These are phyloP conservation scores for Limnothrissa miodon DNA, from an alignment of 2,113 vertebrate genomes.

Conservation along the genomic window DNA sequence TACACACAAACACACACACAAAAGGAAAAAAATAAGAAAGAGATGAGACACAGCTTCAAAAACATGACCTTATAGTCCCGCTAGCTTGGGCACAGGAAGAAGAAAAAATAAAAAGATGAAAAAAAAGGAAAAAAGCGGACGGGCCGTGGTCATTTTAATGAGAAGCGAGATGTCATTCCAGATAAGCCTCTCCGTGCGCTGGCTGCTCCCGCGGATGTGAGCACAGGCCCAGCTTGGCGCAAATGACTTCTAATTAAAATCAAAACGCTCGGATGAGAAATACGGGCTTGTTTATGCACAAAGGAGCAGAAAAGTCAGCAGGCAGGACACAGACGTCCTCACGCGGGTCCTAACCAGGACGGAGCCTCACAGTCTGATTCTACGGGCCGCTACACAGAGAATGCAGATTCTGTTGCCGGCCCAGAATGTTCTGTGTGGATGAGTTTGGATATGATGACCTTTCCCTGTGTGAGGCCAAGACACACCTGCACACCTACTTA, in stretches of 20 bases:
- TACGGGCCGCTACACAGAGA: not conserved
- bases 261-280: not conserved
- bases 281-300: not conserved
- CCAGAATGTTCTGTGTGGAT: not conserved
- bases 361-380: not conserved
- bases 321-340: not conserved
- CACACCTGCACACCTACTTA: not conserved
- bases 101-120: no score
- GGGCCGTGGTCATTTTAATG: not conserved
- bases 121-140: not conserved
- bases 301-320: not conserved
- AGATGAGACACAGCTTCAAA: constrained; percentile 1
- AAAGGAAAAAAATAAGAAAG: not conserved
- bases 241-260: constrained; percentile 7
- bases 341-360: not conserved
- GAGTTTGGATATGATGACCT: not conserved
- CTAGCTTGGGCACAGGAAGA: not conserved
- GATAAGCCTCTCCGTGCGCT: not conserved
- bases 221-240: not conserved
- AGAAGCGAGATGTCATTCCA: constrained; percentile 12
- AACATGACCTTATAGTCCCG: not conserved
- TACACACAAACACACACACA: no score
- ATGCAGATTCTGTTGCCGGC: not conserved
- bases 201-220: not conserved
- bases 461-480: not conserved